phyloP scores from a whole-genome alignment of 2,797 vertebrate genomes.

The Cryptoprocta ferox region DNA sequence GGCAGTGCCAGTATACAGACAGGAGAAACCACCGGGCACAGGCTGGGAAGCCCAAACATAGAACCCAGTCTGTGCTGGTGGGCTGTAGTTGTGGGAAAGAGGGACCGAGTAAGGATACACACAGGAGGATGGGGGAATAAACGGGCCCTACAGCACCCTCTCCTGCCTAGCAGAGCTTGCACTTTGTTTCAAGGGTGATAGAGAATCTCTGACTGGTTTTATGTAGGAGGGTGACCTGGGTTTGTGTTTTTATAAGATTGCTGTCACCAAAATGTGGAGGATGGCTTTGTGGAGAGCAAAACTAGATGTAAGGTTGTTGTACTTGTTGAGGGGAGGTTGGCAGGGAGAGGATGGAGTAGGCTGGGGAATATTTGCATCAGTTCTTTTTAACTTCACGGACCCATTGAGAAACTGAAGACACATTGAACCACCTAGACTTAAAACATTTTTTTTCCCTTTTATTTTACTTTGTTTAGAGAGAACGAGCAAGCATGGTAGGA shows the following conservation, averaged over 20 bases:
- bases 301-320: neutral
- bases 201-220: neutral
- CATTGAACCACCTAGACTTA: neutral
- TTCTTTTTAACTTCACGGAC: neutral
- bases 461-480: no score
- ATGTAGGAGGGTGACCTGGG: neutral
- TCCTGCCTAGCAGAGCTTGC: neutral
- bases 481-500: no score
- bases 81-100: neutral
- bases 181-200: neutral
- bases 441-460: no score
- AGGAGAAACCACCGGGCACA: neutral
- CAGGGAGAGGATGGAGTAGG: neutral
- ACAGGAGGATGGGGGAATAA: neutral
- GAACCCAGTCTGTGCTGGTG: neutral
- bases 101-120: neutral
- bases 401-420: neutral
- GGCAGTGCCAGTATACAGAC: neutral
- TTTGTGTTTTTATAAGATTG: slow-evolving; percentile 9
- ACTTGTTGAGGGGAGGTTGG: neutral
- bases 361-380: neutral
- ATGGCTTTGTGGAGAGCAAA: neutral
- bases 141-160: neutral
- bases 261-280: neutral
- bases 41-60: neutral